A percentile compares a stretch with the other conserved stretches of the same genome.
Evolutionary conservation across 2,113 vertebrate genomes (phyloP).

Genomic region (Aphelocoma coerulescens): DNA sequence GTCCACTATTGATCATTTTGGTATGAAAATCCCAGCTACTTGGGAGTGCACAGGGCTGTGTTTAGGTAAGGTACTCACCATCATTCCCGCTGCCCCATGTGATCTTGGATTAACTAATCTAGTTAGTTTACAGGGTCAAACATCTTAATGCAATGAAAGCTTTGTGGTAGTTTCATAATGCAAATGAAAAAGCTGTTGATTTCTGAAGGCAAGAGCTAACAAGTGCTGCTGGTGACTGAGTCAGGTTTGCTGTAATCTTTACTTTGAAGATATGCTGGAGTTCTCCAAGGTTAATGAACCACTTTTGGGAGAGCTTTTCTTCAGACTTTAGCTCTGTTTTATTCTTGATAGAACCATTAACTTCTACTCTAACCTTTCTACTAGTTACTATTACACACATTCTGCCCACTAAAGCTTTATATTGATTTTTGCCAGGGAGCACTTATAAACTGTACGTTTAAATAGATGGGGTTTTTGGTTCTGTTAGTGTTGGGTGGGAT

Average conservation of each 20-base stretch:
- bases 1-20: background rate
- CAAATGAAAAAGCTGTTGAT: conserved; percentile 31
- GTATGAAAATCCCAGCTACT: background rate
- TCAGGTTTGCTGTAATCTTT: conserved; percentile 73
- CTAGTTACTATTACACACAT: conserved; percentile 87
- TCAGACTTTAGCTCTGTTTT: conserved; percentile 88
- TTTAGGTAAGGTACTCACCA: background rate
- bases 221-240: conserved; percentile 43
- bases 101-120: background rate
- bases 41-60: rapidly evolving
- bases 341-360: conserved; percentile 95
- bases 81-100: background rate
- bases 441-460: conserved; percentile 75
- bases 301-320: conserved; percentile 89
- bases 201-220: conserved; percentile 50
- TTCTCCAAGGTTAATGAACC: conserved; percentile 94
- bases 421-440: conserved; percentile 81
- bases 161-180: background rate
- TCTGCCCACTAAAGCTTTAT: conserved; percentile 86
- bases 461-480: conserved; percentile 44
- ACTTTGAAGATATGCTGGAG: conserved; percentile 74
- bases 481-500: conserved; percentile 33
- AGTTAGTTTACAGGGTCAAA: background rate
- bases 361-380: conserved; percentile 88
- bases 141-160: background rate